phyloP scores from a whole-genome alignment of 2,888 invertebrate species.

The Eupithecia subumbrata region DNA sequence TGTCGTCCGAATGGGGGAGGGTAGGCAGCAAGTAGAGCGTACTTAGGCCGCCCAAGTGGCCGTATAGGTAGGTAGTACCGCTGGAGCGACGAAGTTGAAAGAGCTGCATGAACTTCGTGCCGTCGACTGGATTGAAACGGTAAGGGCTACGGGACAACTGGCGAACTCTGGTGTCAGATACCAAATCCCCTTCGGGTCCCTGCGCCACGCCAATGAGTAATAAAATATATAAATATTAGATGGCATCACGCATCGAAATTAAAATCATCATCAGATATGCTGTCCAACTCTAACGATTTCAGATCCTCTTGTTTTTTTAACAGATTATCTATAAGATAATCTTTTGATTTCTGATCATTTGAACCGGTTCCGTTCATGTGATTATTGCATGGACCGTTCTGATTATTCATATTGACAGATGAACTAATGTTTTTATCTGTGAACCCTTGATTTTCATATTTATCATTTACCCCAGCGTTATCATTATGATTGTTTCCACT shows the following conservation, averaged over 20 bases:
- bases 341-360: constrained; percentile 17
- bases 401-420: not conserved
- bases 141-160: no score
- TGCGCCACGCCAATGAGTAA: no score
- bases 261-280: constrained; percentile 54
- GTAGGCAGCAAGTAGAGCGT: no score
- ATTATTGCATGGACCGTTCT: not conserved
- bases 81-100: no score
- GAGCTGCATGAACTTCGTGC: no score
- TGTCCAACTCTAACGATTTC: constrained; percentile 51
- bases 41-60: no score
- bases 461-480: not conserved
- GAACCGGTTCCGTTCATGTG: not conserved
- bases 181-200: no score
- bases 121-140: no score
- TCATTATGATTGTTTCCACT: not conserved
- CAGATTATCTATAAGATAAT: constrained; percentile 16
- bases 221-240: no score
- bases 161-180: no score
- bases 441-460: not conserved
- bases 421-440: not conserved
- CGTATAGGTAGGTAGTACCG: no score
- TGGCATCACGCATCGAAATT: constrained; percentile 45
- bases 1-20: no score
- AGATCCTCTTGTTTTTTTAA: constrained; percentile 35